Evolutionary conservation across 2,113 vertebrate species (phyloP).

Genomic region (Zapornia atra): DNA sequence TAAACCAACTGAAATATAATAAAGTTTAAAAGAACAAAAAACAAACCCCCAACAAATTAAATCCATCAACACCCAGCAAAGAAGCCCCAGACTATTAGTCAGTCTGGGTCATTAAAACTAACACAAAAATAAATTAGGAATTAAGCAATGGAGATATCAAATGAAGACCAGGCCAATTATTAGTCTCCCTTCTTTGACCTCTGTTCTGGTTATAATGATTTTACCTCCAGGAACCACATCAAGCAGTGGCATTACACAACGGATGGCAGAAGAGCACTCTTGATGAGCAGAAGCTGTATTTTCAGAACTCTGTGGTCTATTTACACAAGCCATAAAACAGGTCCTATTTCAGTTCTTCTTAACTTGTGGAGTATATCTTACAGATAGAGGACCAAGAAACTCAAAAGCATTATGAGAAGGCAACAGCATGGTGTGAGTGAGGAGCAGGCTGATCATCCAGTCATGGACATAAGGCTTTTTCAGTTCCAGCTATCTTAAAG

Average conservation of each 20-base stretch:
- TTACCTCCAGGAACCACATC: not conserved
- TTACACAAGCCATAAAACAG: not conserved
- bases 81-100: not conserved
- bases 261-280: not conserved
- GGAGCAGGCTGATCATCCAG: not conserved
- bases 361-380: not conserved
- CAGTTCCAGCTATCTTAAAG: not conserved
- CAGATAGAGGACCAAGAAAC: not conserved
- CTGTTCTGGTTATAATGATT: not conserved
- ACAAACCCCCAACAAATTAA: conserved; percentile 23
- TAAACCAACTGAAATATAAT: conserved; percentile 7
- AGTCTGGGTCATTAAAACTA: not conserved
- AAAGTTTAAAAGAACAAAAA: conserved; percentile 40
- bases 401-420: not conserved
- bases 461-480: not conserved
- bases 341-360: not conserved
- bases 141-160: conserved; percentile 24
- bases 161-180: not conserved
- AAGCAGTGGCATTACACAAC: not conserved
- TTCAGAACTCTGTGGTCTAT: not conserved
- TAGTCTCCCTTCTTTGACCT: conserved; percentile 6
- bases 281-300: not conserved
- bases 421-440: not conserved
- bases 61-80: conserved; percentile 30
- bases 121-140: conserved; percentile 8